Percentiles rank a stretch among this genome's conserved stretches.
These are phyloP conservation scores for Lepidonotus clava DNA, from an alignment of 2,888 invertebrate genomes.

Conservation along the genomic window DNA sequence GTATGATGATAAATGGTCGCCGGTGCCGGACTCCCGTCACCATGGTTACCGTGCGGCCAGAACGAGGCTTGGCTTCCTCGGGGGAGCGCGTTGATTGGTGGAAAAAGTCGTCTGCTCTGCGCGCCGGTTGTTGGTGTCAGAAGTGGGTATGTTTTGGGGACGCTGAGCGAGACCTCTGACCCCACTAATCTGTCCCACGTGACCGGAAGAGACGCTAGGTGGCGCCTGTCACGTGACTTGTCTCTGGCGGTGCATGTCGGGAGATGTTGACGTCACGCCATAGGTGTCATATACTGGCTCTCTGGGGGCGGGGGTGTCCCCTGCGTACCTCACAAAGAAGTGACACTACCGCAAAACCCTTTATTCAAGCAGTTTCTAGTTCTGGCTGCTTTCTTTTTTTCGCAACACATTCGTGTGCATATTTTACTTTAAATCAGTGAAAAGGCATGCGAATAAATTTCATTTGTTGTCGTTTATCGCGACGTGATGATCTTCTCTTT, in stretches of 20 bases:
- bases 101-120: slow-evolving; percentile 34
- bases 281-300: slow-evolving; percentile 20
- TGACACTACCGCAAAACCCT: too few species aligned
- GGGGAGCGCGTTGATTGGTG: slow-evolving; percentile 38
- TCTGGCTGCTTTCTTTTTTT: too few species aligned
- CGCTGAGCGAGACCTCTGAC: background rate
- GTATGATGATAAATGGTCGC: slow-evolving; percentile 42
- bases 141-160: background rate
- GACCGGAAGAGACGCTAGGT: slow-evolving; percentile 31
- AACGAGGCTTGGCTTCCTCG: slow-evolving; percentile 3
- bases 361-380: too few species aligned
- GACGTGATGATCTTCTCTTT: too few species aligned
- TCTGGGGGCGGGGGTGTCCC: background rate
- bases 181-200: slow-evolving; percentile 39
- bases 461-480: too few species aligned
- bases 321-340: slow-evolving; percentile 6
- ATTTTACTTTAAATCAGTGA: too few species aligned
- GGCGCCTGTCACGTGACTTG: slow-evolving; percentile 34
- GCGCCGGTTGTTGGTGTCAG: background rate
- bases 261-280: slow-evolving; percentile 50
- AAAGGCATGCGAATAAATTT: too few species aligned
- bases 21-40: background rate
- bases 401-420: too few species aligned
- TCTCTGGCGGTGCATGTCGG: slow-evolving; percentile 38
- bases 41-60: background rate